phyloP scores from a whole-genome alignment of 2,113 vertebrate genomes.

The Phaetusa simplex region DNA sequence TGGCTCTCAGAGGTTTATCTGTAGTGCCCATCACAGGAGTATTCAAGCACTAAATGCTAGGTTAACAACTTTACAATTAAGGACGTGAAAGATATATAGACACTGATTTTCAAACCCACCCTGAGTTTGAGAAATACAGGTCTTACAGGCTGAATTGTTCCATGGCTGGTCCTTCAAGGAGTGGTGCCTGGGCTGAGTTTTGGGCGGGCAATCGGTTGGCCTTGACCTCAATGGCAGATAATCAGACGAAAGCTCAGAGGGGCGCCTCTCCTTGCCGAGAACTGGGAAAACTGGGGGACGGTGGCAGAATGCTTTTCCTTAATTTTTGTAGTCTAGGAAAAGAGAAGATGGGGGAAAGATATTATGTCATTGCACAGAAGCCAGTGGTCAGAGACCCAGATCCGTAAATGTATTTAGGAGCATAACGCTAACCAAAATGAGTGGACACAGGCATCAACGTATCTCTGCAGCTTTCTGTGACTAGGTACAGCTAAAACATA shows the following conservation, averaged over 20 bases:
- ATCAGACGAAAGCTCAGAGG: not conserved
- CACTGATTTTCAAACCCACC: not conserved
- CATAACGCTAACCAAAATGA: not conserved
- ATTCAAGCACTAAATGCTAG: constrained; percentile 34
- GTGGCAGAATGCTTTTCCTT: not conserved
- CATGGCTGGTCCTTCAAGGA: not conserved
- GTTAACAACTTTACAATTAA: constrained; percentile 55
- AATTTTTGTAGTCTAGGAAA: not conserved
- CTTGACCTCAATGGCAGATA: not conserved
- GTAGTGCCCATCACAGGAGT: constrained; percentile 3
- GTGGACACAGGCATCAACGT: not conserved
- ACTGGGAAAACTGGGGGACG: not conserved
- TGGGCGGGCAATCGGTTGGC: not conserved
- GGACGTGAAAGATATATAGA: constrained; percentile 49
- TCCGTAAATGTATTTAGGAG: not conserved
- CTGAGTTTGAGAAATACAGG: not conserved
- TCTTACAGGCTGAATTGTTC: not conserved
- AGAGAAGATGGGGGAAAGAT: not conserved
- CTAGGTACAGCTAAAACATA: not conserved
- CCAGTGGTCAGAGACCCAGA: not conserved
- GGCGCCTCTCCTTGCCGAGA: not conserved
- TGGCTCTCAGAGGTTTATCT: constrained; percentile 59
- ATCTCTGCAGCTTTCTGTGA: not conserved
- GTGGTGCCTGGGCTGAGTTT: not conserved
- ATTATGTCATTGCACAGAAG: not conserved